Conservation (phyloP, 2,797 vertebrate species). For the Mus minutoides region DNA sequence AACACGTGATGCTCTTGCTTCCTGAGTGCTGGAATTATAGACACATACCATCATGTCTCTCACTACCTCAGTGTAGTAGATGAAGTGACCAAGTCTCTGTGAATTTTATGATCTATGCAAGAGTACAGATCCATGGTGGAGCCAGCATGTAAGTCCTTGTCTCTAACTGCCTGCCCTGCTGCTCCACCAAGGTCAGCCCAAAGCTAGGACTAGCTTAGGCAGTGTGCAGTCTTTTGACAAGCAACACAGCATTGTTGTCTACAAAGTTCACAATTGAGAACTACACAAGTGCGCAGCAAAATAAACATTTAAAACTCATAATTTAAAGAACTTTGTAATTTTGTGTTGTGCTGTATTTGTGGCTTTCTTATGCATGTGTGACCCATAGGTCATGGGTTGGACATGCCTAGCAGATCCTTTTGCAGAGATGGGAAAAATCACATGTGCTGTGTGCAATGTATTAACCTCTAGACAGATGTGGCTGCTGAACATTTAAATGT, state of each 20-base stretch:
- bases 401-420: conserved; percentile 6
- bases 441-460: not conserved
- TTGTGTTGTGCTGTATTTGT: not conserved
- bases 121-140: not conserved
- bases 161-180: not conserved
- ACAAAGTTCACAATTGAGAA: not conserved
- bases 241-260: not conserved
- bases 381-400: not conserved
- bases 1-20: not conserved
- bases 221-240: not conserved
- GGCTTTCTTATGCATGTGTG: not conserved
- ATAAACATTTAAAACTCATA: not conserved
- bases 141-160: not conserved
- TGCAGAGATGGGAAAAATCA: not conserved
- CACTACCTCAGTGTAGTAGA: not conserved
- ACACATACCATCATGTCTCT: not conserved
- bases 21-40: not conserved
- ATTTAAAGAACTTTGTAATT: not conserved
- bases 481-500: not conserved
- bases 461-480: not conserved
- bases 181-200: not conserved
- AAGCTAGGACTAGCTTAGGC: not conserved
- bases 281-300: not conserved
- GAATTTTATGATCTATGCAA: not conserved
- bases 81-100: not conserved